phyloP scores from a whole-genome alignment of 1,140 invertebrate genomes.

The Drosophila arawakana region DNA sequence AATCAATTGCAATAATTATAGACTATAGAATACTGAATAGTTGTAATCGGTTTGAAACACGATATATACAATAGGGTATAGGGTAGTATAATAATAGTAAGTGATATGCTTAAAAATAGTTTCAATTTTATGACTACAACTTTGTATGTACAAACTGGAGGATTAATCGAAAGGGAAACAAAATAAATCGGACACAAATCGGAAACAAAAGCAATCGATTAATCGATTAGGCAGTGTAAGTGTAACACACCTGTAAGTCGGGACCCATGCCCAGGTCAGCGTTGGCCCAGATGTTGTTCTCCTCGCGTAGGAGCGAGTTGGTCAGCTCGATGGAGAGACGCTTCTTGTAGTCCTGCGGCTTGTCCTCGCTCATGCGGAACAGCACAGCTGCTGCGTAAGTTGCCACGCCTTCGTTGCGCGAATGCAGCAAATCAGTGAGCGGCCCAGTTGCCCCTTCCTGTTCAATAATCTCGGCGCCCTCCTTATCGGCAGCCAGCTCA shows the following conservation, averaged over 20 bases:
- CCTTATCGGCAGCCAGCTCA: constrained; percentile 97
- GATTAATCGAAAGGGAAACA: constrained; percentile 9
- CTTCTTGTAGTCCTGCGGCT: constrained; percentile 99
- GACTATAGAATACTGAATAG: not conserved
- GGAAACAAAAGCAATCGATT: not conserved
- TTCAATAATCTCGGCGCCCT: constrained; percentile 98
- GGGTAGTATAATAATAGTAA: not conserved
- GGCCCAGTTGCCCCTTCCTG: constrained; percentile 98
- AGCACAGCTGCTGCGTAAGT: constrained; percentile 98
- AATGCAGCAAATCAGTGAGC: constrained; percentile 97
- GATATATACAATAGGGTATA: constrained; percentile 7
- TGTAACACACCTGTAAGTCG: constrained; percentile 91
- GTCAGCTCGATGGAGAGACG: constrained; percentile 97
- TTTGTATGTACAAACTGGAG: constrained; percentile 38
- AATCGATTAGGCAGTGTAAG: constrained; percentile 7
- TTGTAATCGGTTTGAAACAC: constrained; percentile 7
- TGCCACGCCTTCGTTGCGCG: constrained; percentile 91
- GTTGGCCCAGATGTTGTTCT: constrained; percentile 93
- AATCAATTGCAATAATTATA: constrained; percentile 8
- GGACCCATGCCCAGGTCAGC: constrained; percentile 93
- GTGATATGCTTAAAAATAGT: constrained; percentile 22
- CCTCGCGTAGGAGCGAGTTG: constrained; percentile 95
- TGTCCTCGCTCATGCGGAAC: constrained; percentile 99
- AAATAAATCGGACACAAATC: not conserved
- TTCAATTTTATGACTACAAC: constrained; percentile 27